Evolutionary conservation across 2,888 invertebrate species (phyloP).

Genomic region (Agrypnus murinus): DNA sequence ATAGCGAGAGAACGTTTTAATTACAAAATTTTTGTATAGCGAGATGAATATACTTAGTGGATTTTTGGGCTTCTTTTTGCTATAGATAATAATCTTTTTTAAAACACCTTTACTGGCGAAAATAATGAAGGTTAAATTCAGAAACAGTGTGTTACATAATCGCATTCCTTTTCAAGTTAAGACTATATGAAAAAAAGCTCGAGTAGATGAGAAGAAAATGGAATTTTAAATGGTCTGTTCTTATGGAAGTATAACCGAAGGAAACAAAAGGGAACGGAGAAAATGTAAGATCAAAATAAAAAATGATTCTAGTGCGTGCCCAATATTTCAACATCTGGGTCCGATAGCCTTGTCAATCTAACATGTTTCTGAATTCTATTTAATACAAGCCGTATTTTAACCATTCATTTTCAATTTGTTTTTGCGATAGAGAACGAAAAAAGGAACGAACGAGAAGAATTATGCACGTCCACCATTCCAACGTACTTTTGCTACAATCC

Average conservation of each 20-base stretch:
- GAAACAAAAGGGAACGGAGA: constrained; percentile 35
- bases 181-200: constrained; percentile 18
- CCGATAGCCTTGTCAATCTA: constrained; percentile 37
- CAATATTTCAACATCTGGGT: constrained; percentile 37
- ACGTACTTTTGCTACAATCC: constrained; percentile 10
- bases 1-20: background rate
- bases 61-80: too few species aligned
- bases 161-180: constrained; percentile 13
- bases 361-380: constrained; percentile 33
- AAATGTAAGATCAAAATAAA: constrained; percentile 41
- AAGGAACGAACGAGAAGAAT: constrained; percentile 18
- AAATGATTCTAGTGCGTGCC: constrained; percentile 37
- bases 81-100: too few species aligned
- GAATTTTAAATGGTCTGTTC: constrained; percentile 23
- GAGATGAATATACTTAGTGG: too few species aligned
- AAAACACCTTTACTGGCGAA: background rate
- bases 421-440: constrained; percentile 18
- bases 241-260: constrained; percentile 26
- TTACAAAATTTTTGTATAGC: constrained; percentile 8
- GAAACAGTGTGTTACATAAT: constrained; percentile 21
- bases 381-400: constrained; percentile 34
- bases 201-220: constrained; percentile 33
- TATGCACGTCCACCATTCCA: constrained; percentile 13
- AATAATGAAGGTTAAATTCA: constrained; percentile 14
- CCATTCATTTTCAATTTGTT: constrained; percentile 43